Conservation (phyloP, 37 sponge, comb jelly and placozoan genomes). For the Hexactinellida sp. region DNA sequence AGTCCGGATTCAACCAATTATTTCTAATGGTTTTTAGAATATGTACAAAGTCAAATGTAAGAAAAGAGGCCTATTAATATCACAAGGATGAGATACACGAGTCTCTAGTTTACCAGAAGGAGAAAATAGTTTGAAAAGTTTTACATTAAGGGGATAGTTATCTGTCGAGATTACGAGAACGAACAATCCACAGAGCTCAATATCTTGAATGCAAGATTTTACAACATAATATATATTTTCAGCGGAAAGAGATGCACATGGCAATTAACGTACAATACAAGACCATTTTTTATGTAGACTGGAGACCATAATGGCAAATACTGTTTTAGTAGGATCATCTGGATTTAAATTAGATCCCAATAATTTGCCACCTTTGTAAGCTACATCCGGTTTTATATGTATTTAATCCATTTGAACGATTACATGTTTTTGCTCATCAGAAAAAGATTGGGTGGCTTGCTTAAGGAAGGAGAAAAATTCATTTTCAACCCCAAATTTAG, state of each 20-base stretch:
- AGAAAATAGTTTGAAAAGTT: not conserved
- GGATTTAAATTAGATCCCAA: not conserved
- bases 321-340: not conserved
- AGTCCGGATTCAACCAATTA: not conserved
- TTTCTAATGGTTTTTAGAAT: not conserved
- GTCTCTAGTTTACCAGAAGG: not conserved
- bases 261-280: not conserved
- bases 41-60: not conserved
- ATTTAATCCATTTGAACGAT: not conserved
- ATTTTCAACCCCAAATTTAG: no score
- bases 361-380: not conserved
- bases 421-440: not conserved
- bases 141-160: not conserved
- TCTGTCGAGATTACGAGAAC: not conserved
- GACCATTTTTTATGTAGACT: not conserved
- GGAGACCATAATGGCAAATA: not conserved
- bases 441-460: not conserved
- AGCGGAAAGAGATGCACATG: not conserved
- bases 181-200: not conserved
- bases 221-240: not conserved
- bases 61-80: not conserved
- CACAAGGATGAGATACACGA: no score
- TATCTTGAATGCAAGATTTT: not conserved
- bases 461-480: no score
- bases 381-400: not conserved